Evolutionary conservation across 2,113 vertebrate genomes (phyloP).

Genomic region (Ramphastos sulfuratus): DNA sequence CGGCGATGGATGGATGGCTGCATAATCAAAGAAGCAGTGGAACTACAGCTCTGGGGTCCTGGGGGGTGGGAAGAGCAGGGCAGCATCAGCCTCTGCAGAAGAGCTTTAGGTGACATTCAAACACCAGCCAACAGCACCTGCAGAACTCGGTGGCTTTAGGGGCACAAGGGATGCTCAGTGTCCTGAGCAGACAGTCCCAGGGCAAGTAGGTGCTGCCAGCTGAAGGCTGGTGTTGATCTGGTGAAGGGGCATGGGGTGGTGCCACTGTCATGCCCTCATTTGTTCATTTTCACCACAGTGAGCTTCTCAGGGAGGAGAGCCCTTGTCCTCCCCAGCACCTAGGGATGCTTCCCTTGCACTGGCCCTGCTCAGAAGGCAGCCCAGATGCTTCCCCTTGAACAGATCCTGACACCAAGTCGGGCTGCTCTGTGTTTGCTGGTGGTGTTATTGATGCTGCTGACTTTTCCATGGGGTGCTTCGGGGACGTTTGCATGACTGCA

Average conservation of each 20-base stretch:
- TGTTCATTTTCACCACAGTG: accelerated
- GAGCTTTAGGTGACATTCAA: not conserved
- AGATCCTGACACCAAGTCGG: not conserved
- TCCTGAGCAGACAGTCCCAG: accelerated
- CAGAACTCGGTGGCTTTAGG: accelerated
- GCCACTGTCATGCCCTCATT: not conserved
- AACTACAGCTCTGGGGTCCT: not conserved
- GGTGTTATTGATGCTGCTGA: conserved; percentile 48
- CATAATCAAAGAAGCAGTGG: not conserved
- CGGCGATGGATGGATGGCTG: not conserved
- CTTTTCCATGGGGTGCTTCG: conserved; percentile 23
- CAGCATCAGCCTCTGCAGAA: accelerated
- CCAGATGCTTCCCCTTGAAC: not conserved
- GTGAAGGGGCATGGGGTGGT: accelerated
- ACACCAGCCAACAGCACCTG: not conserved
- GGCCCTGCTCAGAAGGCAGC: not conserved
- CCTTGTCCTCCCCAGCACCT: not conserved
- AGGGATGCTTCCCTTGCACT: not conserved
- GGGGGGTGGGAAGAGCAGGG: not conserved
- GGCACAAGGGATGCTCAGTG: not conserved
- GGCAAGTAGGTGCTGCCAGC: not conserved
- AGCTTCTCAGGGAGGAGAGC: no score
- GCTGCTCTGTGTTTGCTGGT: conserved; percentile 14
- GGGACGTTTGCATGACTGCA: not conserved
- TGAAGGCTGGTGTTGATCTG: accelerated